These are phyloP conservation scores for Parazoanthus darwini DNA, from an alignment of 92 coral and sea anemone genomes.

Conservation along the genomic window DNA sequence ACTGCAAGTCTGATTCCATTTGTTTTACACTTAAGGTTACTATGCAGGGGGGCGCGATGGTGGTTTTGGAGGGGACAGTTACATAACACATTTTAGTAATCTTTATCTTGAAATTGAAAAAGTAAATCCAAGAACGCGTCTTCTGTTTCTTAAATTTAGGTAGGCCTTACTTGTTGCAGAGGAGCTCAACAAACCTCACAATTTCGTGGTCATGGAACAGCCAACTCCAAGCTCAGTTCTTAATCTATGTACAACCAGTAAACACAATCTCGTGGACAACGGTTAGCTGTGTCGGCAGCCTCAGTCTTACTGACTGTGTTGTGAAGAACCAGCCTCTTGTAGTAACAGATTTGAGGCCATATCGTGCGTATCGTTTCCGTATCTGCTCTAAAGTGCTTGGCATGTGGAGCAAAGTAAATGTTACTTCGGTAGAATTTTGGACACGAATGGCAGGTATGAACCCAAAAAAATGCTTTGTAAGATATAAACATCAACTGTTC, in stretches of 20 bases:
- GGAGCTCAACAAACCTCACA: not conserved
- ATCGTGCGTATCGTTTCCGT: constrained; percentile 7
- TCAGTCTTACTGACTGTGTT: not conserved
- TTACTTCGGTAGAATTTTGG: not conserved
- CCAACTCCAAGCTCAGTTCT: not conserved
- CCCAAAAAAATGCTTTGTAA: not conserved
- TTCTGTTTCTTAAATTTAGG: not conserved
- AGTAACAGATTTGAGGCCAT: not conserved
- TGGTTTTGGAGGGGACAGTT: no score
- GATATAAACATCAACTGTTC: not conserved
- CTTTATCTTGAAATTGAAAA: no score
- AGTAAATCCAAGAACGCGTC: not conserved
- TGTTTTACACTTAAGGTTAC: no score
- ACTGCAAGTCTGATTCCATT: no score
- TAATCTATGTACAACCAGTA: not conserved
- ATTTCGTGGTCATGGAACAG: not conserved
- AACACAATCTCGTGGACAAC: not conserved
- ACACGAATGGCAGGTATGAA: not conserved
- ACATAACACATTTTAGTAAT: no score
- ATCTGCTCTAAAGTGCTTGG: not conserved
- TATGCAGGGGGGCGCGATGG: no score
- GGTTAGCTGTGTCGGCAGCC: not conserved
- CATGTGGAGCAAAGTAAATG: not conserved
- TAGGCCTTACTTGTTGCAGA: not conserved
- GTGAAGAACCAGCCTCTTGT: not conserved